Conservation (phyloP, 2,888 invertebrate species). For the Fabriciana adippe region DNA sequence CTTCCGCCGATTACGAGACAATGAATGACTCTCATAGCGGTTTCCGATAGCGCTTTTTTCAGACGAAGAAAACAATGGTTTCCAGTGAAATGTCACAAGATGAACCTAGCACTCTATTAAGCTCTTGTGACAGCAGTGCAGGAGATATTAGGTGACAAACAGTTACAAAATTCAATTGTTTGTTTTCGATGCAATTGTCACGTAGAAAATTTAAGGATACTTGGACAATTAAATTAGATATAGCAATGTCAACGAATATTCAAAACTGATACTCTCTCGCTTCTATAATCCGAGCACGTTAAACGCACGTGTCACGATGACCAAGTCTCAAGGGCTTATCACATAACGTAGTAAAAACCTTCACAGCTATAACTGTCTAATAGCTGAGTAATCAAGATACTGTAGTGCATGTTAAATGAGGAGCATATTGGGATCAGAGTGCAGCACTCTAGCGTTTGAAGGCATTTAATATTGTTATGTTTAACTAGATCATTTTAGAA, state of each 20-base stretch:
- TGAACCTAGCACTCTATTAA: no score
- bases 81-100: no score
- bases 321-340: conserved; percentile 15
- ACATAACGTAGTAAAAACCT: conserved; percentile 16
- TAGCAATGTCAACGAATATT: neutral
- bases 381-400: neutral
- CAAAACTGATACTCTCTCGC: neutral
- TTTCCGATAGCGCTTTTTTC: no score
- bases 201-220: neutral
- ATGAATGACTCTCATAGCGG: no score
- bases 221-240: neutral
- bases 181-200: neutral
- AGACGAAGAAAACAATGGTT: no score
- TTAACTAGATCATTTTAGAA: no score
- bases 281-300: conserved; percentile 17
- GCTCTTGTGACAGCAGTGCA: no score
- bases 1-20: no score
- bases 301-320: conserved; percentile 17
- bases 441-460: neutral
- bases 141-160: no score
- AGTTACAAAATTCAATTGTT: no score
- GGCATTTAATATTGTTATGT: neutral
- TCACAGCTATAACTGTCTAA: conserved; percentile 4
- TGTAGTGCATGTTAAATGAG: neutral
- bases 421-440: neutral